Evolutionary conservation across 2,797 vertebrate species (phyloP), one percentile per base, ranked within the genome.

Genomic region (Gymnoscopelus braueri): DNA sequence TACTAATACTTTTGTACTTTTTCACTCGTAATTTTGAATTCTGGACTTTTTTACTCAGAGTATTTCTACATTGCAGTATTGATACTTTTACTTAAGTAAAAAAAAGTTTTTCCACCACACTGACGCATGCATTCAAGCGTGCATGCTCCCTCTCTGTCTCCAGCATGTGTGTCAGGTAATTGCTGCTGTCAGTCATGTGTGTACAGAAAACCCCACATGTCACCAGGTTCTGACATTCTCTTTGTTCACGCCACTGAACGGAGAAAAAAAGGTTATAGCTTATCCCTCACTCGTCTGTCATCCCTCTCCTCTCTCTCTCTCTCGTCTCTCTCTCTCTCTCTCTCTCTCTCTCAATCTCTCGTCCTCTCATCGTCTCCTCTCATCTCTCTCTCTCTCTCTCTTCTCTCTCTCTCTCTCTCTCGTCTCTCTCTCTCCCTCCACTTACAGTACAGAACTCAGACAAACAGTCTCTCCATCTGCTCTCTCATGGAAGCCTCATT

Each of bases 221-320:
- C 84, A 84, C 73, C 66, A 65, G 68, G 62, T 86, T 86, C 61
- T 79, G 74, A 79, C 81, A 79, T 81, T 83, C 62, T 81, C 67
- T 85, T 63, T 74, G 58, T 63, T 68, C 57, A 56, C 65, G n/a
- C 3, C 69, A 60, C 64, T 49, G 19, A 70, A 69, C 74, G 12
- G 26, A 56, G 64, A 68, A 77, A 67, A 75, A 55, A 52, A 15
- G 70, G 69, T 54, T 14, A 78, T 60, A 60, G 60, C 19, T 59
- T 50, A 24, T 13, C 54, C 11, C 11, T 26, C 26, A 1, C 2
- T 10, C 23, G 3, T 29, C 56, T 35, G 32, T 29, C 56, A 13
- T 35, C 5, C 12, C 56, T 32, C 12, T 14, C 4, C 65, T 50
- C 62, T 76, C 65, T 58, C 5, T 4, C 56, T 32, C 12, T 14